Evolutionary conservation across 2,888 invertebrate genomes (phyloP), one percentile per base, ranked within the genome.

Genomic region (Pantelozetes paolii): DNA sequence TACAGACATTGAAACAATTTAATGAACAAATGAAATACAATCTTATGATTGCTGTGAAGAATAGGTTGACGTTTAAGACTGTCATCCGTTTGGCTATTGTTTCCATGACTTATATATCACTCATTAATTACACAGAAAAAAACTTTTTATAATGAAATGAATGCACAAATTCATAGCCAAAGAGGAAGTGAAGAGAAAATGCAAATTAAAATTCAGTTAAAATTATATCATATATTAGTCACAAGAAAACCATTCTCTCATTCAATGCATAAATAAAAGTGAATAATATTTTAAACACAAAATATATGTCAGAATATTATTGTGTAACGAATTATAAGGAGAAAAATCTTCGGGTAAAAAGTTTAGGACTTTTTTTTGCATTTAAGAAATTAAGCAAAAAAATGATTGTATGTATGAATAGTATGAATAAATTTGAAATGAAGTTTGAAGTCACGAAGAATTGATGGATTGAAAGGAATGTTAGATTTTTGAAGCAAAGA

Each of bases 371-470:
- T 45, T 54, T 54, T n/a, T 26, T 20, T 54, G 2, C 26, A 23
- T 54, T 26, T 23, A 54, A 54, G 54, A 54, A 54, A 54, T 54
- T 54, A 54, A 54, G 54, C 20, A 13, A 54, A 54, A 54, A 54
- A 54, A 23, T n/a, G 11, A 59, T 32, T 59, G n/a, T n/a, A n/a
- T n/a, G n/a, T n/a, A n/a, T n/a, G n/a, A n/a, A n/a, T n/a, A n/a
- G 30, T 59, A 59, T 59, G 59, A 59, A 59, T 59, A 59, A 30
- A 59, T 59, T 59, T 59, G 32, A 59, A 59, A 32, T 59, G 30
- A 59, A 59, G 59, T 59, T 59, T 59, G 30, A 59, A 59, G 59
- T 59, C 59, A 59, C 59, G 59, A 67, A 67, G 30, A 67, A 67
- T 67, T 67, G 67, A 67, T 67, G 23, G 67, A 67, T 67, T 40